Conservation (phyloP, 2,113 vertebrate species). For the Otus sunia region DNA sequence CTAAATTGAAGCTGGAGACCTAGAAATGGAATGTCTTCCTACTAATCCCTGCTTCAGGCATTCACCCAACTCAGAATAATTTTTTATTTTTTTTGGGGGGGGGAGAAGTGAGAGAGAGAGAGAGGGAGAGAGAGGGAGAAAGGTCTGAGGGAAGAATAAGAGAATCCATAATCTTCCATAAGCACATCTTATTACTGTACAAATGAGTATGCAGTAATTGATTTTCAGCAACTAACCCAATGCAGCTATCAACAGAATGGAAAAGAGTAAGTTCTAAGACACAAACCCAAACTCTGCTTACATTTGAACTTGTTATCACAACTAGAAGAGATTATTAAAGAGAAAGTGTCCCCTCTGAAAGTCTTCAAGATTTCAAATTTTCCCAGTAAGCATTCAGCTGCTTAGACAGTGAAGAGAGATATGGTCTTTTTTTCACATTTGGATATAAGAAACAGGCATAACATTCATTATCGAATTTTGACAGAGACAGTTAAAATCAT, state of each 20-base stretch:
- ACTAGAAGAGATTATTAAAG: background rate
- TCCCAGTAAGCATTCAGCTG: background rate
- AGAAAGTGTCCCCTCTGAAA: background rate
- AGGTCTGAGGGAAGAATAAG: background rate
- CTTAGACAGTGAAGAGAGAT: background rate
- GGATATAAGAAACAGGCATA: background rate
- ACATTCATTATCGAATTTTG: background rate
- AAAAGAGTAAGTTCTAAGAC: background rate
- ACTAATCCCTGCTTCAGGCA: background rate
- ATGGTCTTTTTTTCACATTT: background rate
- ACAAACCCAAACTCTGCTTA: background rate
- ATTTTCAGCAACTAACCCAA: background rate
- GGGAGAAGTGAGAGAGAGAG: fast-evolving
- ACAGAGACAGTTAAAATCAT: background rate
- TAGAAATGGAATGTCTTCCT: background rate
- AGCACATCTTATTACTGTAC: background rate
- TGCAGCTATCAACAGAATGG: background rate
- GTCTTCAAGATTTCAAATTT: background rate
- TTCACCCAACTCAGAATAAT: background rate
- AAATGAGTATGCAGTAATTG: background rate
- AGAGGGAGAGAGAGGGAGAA: background rate
- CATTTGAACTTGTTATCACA: background rate
- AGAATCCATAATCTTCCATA: background rate
- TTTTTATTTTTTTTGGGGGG: background rate
- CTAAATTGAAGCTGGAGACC: background rate